phyloP scores from a whole-genome alignment of 2,113 vertebrate genomes.

The Hyperopisus bebe region DNA sequence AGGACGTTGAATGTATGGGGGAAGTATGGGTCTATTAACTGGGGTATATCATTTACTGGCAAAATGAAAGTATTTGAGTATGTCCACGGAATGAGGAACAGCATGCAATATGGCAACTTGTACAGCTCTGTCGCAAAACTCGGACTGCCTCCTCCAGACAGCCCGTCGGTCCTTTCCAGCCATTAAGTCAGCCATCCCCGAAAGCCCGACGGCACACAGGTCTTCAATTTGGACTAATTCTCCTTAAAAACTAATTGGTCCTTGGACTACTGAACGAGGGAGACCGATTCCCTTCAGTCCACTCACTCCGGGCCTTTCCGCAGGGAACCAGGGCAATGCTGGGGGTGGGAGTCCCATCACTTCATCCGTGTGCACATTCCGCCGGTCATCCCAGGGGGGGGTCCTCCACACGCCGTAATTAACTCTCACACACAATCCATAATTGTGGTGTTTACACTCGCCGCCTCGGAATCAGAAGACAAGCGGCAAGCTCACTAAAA shows the following conservation, averaged over 20 bases:
- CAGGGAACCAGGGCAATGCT: conserved; percentile 35
- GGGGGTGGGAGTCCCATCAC: conserved; percentile 45
- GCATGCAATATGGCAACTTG: neutral
- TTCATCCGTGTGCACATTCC: conserved; percentile 68
- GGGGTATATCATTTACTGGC: neutral
- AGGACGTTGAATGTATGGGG: neutral
- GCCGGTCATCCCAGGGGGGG: conserved; percentile 56
- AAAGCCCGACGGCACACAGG: conserved; percentile 61
- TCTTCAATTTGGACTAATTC: conserved; percentile 68
- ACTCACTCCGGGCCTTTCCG: conserved; percentile 53
- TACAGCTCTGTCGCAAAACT: neutral
- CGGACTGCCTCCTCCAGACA: conserved; percentile 23
- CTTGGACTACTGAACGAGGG: conserved; percentile 53
- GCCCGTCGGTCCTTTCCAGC: conserved; percentile 49
- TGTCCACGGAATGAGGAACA: neutral
- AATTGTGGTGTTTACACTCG: conserved; percentile 75
- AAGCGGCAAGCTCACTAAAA: conserved; percentile 50
- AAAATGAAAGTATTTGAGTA: neutral
- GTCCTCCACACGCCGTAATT: conserved; percentile 64
- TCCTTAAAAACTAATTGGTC: conserved; percentile 72
- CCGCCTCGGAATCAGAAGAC: conserved; percentile 49
- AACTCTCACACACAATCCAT: conserved; percentile 69
- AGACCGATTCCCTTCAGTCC: conserved; percentile 61
- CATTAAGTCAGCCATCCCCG: conserved; percentile 66
- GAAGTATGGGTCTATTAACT: neutral